Evolutionary conservation across 2,888 invertebrate species (phyloP).

Genomic region (Ophioninae sp.): DNA sequence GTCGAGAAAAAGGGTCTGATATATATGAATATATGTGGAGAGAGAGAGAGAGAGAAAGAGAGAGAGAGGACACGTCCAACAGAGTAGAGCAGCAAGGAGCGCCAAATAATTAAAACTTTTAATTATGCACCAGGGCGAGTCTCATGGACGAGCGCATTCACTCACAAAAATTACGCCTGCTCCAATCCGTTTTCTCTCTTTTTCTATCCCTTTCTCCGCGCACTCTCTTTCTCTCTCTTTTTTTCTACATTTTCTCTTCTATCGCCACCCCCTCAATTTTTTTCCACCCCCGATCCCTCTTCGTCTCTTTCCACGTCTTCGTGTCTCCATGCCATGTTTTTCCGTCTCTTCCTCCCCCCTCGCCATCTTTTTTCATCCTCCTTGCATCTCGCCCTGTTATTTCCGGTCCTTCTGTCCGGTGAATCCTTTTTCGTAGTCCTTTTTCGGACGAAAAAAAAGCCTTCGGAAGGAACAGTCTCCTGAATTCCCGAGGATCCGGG

Average conservation of each 20-base stretch:
- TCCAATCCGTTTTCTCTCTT: conserved; percentile 22
- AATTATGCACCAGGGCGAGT: conserved; percentile 69
- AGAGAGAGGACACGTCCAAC: conserved; percentile 47
- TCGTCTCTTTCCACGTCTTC: too few species aligned
- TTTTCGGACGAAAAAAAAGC: conserved; percentile 10
- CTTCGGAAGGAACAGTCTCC: conserved; percentile 30
- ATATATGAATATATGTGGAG: too few species aligned
- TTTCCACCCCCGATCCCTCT: too few species aligned
- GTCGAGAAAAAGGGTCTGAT: too few species aligned
- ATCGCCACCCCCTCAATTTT: neutral
- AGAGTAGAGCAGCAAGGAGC: conserved; percentile 52
- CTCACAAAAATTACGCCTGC: conserved; percentile 56
- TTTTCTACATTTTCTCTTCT: neutral
- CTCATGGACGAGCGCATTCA: conserved; percentile 53
- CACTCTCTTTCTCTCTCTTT: conserved; percentile 40
- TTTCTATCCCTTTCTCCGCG: conserved; percentile 33
- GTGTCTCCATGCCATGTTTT: too few species aligned
- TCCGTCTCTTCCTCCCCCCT: too few species aligned
- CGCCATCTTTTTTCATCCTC: too few species aligned
- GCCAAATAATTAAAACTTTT: conserved; percentile 73
- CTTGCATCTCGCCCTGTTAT: too few species aligned
- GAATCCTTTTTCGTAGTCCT: neutral
- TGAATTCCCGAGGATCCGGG: conserved; percentile 25
- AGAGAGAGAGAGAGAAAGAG: conserved; percentile 32
- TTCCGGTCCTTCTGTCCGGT: too few species aligned